These are phyloP conservation scores for Brienomyrus brachyistius DNA, from an alignment of 2,113 vertebrate species.

Conservation along the genomic window DNA sequence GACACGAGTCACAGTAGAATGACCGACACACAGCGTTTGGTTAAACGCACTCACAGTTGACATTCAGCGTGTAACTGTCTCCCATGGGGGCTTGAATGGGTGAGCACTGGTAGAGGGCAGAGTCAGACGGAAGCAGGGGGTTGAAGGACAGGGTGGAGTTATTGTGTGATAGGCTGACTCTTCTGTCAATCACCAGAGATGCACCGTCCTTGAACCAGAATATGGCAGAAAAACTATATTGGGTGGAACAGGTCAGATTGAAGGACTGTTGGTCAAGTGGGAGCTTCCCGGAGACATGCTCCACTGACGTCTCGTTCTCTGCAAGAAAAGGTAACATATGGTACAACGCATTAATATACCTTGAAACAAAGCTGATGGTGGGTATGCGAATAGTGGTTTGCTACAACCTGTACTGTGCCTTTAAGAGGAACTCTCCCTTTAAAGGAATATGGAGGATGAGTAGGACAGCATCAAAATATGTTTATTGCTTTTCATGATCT, in stretches of 20 bases:
- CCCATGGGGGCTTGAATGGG: background rate
- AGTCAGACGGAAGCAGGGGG: background rate
- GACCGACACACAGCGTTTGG: background rate
- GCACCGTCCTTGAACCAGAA: background rate
- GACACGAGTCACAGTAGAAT: background rate
- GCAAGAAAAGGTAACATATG: background rate
- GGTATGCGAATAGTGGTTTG: background rate
- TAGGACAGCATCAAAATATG: background rate
- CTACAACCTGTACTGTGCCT: background rate
- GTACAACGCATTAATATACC: background rate
- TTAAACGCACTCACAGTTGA: background rate
- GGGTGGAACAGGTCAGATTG: background rate
- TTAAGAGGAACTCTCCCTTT: background rate
- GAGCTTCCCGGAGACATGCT: background rate
- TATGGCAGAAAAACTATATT: background rate
- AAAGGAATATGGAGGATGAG: background rate
- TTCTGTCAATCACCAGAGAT: background rate
- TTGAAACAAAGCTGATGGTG: background rate
- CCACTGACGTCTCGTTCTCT: background rate
- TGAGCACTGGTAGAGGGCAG: background rate
- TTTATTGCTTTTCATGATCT: background rate
- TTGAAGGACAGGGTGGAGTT: background rate
- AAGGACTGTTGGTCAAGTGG: background rate
- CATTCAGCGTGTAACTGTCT: background rate
- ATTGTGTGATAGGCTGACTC: background rate